These are phyloP conservation scores for Nemurella pictetii DNA, from an alignment of 2,888 invertebrate genomes.

Conservation along the genomic window DNA sequence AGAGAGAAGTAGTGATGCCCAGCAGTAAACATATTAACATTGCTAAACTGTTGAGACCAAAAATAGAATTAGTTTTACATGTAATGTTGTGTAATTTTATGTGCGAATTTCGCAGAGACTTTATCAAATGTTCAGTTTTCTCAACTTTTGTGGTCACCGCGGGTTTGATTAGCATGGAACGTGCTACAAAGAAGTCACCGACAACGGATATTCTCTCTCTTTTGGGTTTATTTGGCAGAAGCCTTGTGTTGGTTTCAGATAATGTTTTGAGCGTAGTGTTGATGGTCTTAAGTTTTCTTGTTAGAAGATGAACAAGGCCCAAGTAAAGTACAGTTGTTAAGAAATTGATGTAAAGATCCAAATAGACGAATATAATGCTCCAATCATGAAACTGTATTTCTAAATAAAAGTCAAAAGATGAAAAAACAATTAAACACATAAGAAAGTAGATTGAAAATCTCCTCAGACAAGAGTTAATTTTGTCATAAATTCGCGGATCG, in stretches of 20 bases:
- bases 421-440: not conserved
- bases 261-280: not conserved
- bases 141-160: no score
- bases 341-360: not conserved
- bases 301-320: not conserved
- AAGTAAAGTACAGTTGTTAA: not conserved
- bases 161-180: no score
- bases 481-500: not conserved
- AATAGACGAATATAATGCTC: not conserved
- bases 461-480: not conserved
- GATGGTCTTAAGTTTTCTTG: not conserved
- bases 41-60: not conserved
- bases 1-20: not conserved
- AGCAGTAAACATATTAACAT: not conserved
- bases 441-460: not conserved
- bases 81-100: no score
- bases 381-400: not conserved
- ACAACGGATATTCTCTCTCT: no score
- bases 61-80: not conserved
- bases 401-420: not conserved
- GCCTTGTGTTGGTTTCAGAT: no score
- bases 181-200: no score
- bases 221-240: no score
- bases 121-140: no score
- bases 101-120: no score